Evolutionary conservation across 2,113 vertebrate species (phyloP).

Genomic region (Bubo scandiacus): DNA sequence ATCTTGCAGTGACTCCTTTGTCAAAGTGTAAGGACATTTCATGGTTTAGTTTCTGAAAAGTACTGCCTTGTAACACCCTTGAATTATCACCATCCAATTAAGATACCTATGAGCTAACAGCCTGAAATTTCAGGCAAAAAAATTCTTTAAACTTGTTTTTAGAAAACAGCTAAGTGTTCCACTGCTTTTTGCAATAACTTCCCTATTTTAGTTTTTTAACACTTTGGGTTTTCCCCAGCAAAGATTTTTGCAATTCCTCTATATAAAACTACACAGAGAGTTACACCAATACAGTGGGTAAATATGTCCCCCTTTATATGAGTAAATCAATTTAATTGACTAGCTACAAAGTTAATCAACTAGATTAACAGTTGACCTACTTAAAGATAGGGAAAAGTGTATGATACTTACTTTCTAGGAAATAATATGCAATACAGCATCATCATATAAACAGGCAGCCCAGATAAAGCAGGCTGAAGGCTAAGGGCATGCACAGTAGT

Average conservation of each 20-base stretch:
- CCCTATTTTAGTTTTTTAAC: background rate
- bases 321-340: conserved; percentile 20
- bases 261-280: background rate
- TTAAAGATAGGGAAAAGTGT: background rate
- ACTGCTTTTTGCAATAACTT: background rate
- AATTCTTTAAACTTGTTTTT: background rate
- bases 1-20: background rate
- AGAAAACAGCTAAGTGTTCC: background rate
- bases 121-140: background rate
- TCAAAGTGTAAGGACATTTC: background rate
- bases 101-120: background rate
- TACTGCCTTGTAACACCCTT: background rate
- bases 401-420: background rate
- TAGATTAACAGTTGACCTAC: conserved; percentile 35
- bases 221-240: background rate
- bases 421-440: background rate
- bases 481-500: background rate
- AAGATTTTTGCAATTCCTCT: background rate
- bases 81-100: background rate
- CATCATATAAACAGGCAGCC: background rate
- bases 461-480: background rate
- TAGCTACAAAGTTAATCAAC: conserved; percentile 8
- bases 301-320: background rate
- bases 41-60: background rate
- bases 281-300: background rate